Percentiles rank a stretch among this genome's conserved stretches.
phyloP scores from a whole-genome alignment of 37 sponge, comb jelly and placozoan genomes.

The Beroe forskalii region DNA sequence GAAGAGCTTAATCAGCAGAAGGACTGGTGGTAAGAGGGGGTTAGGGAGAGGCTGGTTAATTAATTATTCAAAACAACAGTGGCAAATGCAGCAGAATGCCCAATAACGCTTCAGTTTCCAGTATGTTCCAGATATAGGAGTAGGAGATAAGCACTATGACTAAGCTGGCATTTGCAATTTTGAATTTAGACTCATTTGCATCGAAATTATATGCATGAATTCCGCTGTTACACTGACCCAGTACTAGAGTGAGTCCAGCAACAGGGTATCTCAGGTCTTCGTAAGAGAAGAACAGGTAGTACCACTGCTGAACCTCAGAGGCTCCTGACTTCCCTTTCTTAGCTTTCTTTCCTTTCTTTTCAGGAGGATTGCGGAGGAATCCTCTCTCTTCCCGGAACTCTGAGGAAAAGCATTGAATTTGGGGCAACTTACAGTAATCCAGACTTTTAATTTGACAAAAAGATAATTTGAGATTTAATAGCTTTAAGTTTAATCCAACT shows the following conservation, averaged over 20 bases:
- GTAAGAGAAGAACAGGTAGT: not conserved
- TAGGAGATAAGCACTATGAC: no score
- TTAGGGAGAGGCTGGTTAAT: not conserved
- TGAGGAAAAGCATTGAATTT: no score
- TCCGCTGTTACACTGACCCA: no score
- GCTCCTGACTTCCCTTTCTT: not conserved
- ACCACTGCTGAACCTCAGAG: not conserved
- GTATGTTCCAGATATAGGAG: no score
- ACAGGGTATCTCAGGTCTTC: conserved; percentile 4
- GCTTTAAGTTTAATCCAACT: no score
- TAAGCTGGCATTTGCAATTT: no score
- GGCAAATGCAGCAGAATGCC: not conserved
- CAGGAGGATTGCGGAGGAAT: not conserved
- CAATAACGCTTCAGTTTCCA: no score
- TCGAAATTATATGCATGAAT: no score
- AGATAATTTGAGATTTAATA: no score
- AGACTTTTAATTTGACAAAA: no score
- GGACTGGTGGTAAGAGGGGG: not conserved
- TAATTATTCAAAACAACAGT: not conserved
- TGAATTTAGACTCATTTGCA: no score
- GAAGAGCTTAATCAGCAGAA: not conserved
- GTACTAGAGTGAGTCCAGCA: not conserved
- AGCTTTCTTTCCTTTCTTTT: not conserved
- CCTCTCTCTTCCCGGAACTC: not conserved
- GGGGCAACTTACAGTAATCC: no score